These are phyloP conservation scores for Limnephilus marmoratus DNA, from an alignment of 2,888 invertebrate species.

Conservation along the genomic window DNA sequence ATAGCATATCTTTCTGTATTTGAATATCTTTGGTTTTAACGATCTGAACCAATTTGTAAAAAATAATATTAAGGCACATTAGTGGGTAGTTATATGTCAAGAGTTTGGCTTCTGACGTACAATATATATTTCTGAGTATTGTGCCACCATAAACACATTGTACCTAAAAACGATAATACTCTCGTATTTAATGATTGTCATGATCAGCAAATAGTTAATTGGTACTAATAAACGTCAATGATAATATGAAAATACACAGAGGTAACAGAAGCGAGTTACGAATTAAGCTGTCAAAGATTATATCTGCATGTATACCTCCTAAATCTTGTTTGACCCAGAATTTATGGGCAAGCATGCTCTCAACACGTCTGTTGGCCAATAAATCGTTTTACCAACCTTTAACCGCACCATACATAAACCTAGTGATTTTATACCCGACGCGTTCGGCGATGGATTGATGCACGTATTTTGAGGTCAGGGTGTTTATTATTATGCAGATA, in stretches of 20 bases:
- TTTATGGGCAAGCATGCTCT: not conserved
- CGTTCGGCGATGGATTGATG: not conserved
- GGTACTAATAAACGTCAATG: not conserved
- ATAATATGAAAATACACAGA: not conserved
- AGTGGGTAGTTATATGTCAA: no score
- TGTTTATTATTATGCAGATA: not conserved
- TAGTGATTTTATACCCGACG: not conserved
- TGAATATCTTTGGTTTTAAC: no score
- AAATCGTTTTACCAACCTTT: not conserved
- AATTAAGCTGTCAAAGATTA: not conserved
- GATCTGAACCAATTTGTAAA: no score
- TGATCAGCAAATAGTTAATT: not conserved
- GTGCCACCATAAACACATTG: no score
- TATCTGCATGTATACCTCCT: not conserved
- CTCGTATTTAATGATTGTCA: no score
- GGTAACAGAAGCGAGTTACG: not conserved
- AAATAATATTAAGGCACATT: no score
- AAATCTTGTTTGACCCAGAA: not conserved
- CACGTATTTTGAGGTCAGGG: not conserved
- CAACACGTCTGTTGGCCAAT: not conserved
- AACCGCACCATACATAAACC: not conserved
- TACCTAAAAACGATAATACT: no score
- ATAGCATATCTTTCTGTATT: no score
- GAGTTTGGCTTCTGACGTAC: no score
- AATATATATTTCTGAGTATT: no score